These are phyloP conservation scores for Mercenaria mercenaria DNA, from an alignment of 1,140 invertebrate species.

Conservation along the genomic window DNA sequence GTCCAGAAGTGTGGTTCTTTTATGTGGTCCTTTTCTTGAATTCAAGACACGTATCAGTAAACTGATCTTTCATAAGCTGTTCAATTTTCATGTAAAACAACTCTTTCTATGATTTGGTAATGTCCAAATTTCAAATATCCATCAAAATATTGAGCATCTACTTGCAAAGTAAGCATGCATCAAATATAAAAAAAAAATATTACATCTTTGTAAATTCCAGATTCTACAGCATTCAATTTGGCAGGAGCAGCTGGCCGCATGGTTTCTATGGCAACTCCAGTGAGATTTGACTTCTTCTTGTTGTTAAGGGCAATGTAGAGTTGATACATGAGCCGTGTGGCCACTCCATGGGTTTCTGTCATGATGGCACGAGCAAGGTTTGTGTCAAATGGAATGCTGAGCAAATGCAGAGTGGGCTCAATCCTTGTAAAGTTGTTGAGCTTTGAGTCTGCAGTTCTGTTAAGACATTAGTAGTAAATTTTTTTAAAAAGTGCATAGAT, in stretches of 20 bases:
- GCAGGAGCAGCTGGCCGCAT: constrained; percentile 85
- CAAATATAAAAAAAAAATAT: no score
- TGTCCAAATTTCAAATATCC: no score
- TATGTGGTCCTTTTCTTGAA: no score
- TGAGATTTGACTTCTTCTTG: constrained; percentile 86
- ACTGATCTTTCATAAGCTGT: no score
- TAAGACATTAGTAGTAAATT: neutral
- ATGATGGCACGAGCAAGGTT: constrained; percentile 85
- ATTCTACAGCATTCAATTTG: constrained; percentile 84
- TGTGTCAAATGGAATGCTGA: constrained; percentile 86
- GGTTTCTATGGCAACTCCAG: constrained; percentile 86
- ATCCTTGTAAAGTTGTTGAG: constrained; percentile 86
- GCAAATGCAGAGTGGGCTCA: constrained; percentile 83
- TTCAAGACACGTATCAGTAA: no score
- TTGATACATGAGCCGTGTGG: constrained; percentile 85
- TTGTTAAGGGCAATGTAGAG: constrained; percentile 86
- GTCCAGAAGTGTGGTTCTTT: no score
- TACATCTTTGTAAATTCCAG: constrained; percentile 85
- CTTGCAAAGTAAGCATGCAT: no score
- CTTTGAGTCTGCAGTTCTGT: constrained; percentile 85
- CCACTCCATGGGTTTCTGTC: constrained; percentile 84
- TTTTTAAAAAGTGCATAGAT: neutral
- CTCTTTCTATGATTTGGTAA: no score
- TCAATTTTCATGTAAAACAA: no score
- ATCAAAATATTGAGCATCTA: no score